Conservation (phyloP, 2,888 invertebrate genomes). For the Pomacea canaliculata region DNA sequence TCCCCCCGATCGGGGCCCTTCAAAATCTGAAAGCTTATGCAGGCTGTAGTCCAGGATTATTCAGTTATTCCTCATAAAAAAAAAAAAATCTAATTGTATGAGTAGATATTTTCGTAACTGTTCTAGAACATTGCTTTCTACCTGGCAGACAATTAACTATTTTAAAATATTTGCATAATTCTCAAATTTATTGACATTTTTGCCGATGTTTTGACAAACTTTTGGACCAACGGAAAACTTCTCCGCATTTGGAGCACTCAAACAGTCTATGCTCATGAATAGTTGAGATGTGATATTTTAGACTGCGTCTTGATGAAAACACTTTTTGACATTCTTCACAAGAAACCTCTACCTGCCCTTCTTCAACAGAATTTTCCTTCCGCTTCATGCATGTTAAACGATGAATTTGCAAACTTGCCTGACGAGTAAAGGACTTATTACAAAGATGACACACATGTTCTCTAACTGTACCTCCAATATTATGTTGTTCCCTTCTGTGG, state of each 20-base stretch:
- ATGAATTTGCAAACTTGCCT: neutral
- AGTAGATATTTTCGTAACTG: too few relatives aligned
- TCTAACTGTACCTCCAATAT: too few relatives aligned
- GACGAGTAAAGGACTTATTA: neutral
- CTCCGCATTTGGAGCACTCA: neutral
- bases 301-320: neutral
- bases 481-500: neutral
- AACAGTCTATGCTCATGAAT: neutral
- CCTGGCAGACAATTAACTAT: too few relatives aligned
- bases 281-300: neutral
- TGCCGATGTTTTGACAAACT: neutral
- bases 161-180: too few relatives aligned
- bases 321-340: conserved; percentile 3
- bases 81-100: too few relatives aligned
- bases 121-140: too few relatives aligned
- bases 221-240: conserved; percentile 2
- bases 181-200: neutral
- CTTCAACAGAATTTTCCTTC: neutral
- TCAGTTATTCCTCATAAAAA: too few relatives aligned
- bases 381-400: neutral
- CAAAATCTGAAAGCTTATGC: too few relatives aligned
- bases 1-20: too few relatives aligned
- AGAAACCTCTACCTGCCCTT: neutral
- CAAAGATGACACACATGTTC: neutral
- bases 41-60: too few relatives aligned